Evolutionary conservation across 2,113 vertebrate genomes (phyloP).

Genomic region (Macrotus californicus): DNA sequence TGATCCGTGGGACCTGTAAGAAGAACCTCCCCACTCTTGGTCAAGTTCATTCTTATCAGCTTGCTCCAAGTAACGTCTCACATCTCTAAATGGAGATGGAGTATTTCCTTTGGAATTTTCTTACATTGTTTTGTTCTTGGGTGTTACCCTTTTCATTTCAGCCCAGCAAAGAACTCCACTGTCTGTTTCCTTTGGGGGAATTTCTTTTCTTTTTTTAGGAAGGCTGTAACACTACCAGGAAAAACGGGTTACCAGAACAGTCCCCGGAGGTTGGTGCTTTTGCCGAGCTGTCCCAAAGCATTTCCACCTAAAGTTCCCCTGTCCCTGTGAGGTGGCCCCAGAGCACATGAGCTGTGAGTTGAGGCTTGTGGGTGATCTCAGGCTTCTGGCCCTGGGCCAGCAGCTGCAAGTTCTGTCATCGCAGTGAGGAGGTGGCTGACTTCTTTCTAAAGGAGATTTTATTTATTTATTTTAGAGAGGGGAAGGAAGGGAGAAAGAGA

Average conservation of each 20-base stretch:
- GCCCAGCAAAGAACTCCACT: not conserved
- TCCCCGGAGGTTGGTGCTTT: not conserved
- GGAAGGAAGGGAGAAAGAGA: too few species aligned
- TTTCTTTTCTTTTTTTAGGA: not conserved
- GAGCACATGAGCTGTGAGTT: not conserved
- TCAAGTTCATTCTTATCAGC: not conserved
- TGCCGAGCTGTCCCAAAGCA: not conserved
- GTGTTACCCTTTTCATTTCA: slow-evolving; percentile 27
- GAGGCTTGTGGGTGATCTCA: slow-evolving; percentile 4
- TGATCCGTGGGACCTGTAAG: not conserved
- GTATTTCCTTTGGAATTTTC: slow-evolving; percentile 64
- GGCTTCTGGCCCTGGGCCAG: not conserved
- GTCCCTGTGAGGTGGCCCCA: not conserved
- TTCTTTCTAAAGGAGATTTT: not conserved
- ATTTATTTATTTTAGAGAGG: too few species aligned
- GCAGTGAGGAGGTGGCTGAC: not conserved
- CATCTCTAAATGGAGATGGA: not conserved
- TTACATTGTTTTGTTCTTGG: slow-evolving; percentile 57
- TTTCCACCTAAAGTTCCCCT: not conserved
- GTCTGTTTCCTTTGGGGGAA: slow-evolving; percentile 43
- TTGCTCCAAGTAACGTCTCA: not conserved
- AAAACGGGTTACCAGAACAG: not conserved
- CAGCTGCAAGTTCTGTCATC: not conserved
- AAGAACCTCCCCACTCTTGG: not conserved
- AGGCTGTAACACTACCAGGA: not conserved